Evolutionary conservation across 1,140 invertebrate species (phyloP), one percentile per base, ranked within the genome.

Genomic region (Drosophila chauvacae): DNA sequence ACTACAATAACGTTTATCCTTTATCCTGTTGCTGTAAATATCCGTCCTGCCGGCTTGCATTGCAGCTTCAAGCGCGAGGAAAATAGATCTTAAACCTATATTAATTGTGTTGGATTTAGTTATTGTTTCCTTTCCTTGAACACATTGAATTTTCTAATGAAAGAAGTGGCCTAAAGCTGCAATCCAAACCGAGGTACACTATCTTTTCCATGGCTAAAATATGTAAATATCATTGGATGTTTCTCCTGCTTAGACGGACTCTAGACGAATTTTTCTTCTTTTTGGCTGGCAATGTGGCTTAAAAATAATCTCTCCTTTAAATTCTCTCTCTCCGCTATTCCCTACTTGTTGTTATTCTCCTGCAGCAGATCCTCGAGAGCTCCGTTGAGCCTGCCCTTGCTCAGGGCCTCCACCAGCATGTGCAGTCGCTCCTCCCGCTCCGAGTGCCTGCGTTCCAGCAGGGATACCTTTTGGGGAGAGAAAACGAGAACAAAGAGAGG

Each of bases 391-490:
- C 92, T 73, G 18, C 92, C 92, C 56, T 93, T 93, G 70, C 92
- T 92, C 3, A 93, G 74, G 18, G 91, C 92, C 62, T 93, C 92
- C 14, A 93, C 91, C n/a, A 93, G 77, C 81, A 93, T 91, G 28
- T 92, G 92, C 28, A 93, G 57, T 11, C 92, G 83, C 39, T 93
- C 91, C 78, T 93, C 92, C 1, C 92, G 92, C 78, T 93, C 92
- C 53, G 90, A 86, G 39, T 93, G 92, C 1, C 92, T 80, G 1
- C 92, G 80, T 65, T 93, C 92, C 58, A 93, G 51, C 16, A 92
- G 80, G 35, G 92, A 86, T 14, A 93, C 92, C 92, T 93, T 37
- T 30, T 28, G 11, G 28, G 28, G 23, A 9, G 4, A n/a, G 20
- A 26, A 23, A 26, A 7, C 1, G 7, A 16, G 13, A 7, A 11